Base-by-base conservation (phyloP, 1,140 invertebrate genomes). In the Colletes gigas region DNA sequence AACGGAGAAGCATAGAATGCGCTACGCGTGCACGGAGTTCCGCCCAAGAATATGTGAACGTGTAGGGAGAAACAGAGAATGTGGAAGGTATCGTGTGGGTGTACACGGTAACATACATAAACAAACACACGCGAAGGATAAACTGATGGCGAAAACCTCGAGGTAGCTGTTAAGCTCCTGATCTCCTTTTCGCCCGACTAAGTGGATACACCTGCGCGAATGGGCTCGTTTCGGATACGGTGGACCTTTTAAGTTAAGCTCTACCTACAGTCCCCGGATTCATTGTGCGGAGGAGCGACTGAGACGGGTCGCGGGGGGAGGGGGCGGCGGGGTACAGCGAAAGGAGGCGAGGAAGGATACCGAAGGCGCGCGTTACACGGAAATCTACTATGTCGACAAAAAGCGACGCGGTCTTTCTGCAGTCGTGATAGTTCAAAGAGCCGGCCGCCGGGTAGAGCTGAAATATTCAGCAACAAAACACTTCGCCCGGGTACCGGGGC, bases 181-280 rank as follows among this genome's bases (percentile, higher is more conserved):
- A 88, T 88, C 86, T 88, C 83, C 85, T 87, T 87, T 83, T 84
- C 79, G 63, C 78, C 80, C 57, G 83, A 78, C 74, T 88, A 88
- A 88, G 82, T 87, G 85, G 84, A 83, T 86, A 83, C 81, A 86
- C 83, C 85, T 85, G 85, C 84, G 74, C 83, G 83, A 86, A 86
- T 85, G 83, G 83, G 83, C 83, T 86, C 85, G 85, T 86, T 86
- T 86, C 80, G 71, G 62, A 85, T 85, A 85, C 83, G 82, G 84
- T 85, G 79, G 84, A 85, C 84, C 84, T 86, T 86, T 86, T 85
- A 85, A 85, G 84, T 85, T 85, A 85, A 85, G 84, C 84, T 83
- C 80, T 82, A 52, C 70, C 80, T 78, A 85, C 79, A 79, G 83
- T 67, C 41, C 30, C 65, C 41, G 77, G 78, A 74, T 80, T 85